A percentile compares a stretch with the other conserved stretches of the same genome.
Conservation (phyloP, 2,113 vertebrate genomes). For the Coregonus clupeaformis region DNA sequence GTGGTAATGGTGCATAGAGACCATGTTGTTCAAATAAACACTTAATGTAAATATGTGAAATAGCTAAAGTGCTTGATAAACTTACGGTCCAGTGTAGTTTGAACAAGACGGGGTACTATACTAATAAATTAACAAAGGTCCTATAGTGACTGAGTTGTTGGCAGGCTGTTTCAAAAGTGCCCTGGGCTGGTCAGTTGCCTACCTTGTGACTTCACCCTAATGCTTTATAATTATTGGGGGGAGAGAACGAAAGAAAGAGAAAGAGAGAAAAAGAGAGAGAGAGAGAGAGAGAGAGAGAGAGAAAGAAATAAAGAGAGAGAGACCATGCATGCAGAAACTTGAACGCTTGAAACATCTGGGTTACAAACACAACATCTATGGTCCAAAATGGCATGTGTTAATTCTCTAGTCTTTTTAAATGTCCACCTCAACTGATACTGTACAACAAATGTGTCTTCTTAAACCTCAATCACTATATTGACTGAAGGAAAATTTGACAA, state of each 20-base stretch:
- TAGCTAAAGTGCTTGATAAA: background rate
- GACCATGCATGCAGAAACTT: background rate
- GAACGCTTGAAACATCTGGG: background rate
- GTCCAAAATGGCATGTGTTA: background rate
- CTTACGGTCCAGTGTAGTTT: background rate
- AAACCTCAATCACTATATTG: background rate
- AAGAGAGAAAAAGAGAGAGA: no score
- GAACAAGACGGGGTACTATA: background rate
- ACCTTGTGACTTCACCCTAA: background rate
- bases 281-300: no score
- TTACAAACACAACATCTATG: background rate
- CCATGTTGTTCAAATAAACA: slow-evolving; percentile 6
- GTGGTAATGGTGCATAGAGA: background rate
- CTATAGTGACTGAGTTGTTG: background rate
- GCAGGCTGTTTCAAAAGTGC: background rate
- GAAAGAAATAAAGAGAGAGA: no score
- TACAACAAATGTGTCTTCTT: background rate
- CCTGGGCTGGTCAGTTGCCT: background rate
- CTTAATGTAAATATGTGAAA: no score
- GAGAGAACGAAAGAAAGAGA: no score
- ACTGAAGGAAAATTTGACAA: no score
- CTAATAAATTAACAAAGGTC: background rate
- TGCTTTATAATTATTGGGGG: background rate
- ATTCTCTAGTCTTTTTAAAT: background rate
- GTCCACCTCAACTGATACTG: background rate